Conservation (phyloP, 2,888 invertebrate species). For the Nomada fabriciana region DNA sequence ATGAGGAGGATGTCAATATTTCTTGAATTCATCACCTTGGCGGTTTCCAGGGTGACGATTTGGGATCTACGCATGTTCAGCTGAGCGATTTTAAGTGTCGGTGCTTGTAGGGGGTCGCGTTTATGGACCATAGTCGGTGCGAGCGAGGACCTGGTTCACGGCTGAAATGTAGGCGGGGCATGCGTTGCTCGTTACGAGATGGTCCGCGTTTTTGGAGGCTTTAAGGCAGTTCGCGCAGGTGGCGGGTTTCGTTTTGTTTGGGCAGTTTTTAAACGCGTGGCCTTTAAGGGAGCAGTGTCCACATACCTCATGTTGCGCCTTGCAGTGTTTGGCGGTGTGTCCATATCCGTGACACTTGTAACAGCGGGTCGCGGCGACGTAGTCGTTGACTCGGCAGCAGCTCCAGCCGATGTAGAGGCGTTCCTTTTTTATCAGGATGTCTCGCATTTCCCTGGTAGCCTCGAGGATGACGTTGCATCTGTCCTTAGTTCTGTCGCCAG, state of each 20-base stretch:
- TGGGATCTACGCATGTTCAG: not conserved
- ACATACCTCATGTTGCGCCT: not conserved
- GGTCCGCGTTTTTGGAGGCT: not conserved
- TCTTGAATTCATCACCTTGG: not conserved
- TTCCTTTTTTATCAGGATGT: not conserved
- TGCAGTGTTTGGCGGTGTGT: not conserved
- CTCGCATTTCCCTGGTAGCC: not conserved
- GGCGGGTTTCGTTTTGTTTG: not conserved
- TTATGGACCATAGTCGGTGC: conserved; percentile 11
- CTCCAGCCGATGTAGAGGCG: too few relatives aligned
- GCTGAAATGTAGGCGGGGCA: not conserved
- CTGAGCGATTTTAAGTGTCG: not conserved
- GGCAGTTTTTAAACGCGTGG: not conserved
- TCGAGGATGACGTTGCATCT: not conserved
- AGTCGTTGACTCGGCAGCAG: not conserved
- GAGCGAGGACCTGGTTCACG: not conserved
- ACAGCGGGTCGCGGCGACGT: not conserved
- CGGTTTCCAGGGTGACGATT: not conserved
- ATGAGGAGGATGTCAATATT: not conserved
- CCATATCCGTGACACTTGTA: not conserved
- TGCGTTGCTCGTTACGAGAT: not conserved
- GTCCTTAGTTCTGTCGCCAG: not conserved
- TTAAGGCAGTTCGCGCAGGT: not conserved
- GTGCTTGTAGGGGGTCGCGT: too few relatives aligned
- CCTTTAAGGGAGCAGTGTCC: not conserved